Percentiles rank a stretch among this genome's conserved stretches.
These are phyloP conservation scores for Pseudorasbora parva DNA, from an alignment of 2,113 vertebrate genomes.

Conservation along the genomic window DNA sequence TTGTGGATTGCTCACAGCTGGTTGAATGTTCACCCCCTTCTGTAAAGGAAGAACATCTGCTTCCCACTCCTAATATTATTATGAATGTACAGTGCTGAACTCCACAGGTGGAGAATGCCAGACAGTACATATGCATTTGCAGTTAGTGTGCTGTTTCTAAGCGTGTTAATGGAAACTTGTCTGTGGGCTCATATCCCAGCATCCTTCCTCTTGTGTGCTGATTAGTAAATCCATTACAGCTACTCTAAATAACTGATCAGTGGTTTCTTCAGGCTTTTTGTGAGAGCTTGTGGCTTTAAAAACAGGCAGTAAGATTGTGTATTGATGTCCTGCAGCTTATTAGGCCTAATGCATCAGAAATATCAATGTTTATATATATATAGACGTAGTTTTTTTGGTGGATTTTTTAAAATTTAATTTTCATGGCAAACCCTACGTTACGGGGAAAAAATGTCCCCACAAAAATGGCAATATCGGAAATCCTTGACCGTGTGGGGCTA, in stretches of 20 bases:
- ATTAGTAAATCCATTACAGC: not conserved
- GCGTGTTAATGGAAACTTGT: not conserved
- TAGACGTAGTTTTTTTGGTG: too few relatives aligned
- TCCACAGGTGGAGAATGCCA: constrained; percentile 1
- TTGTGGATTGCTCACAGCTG: constrained; percentile 13
- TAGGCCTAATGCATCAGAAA: constrained; percentile 5
- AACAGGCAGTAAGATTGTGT: not conserved
- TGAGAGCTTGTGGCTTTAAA: constrained; percentile 16
- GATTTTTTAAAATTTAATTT: too few relatives aligned
- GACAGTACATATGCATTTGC: not conserved
- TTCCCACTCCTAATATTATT: not conserved
- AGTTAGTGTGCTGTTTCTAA: not conserved
- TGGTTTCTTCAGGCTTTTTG: not conserved
- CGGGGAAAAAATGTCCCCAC: too few relatives aligned
- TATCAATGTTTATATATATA: too few relatives aligned
- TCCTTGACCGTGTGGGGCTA: too few relatives aligned
- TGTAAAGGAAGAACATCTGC: constrained; percentile 8
- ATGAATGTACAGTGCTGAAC: constrained; percentile 1
- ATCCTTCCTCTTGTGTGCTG: not conserved
- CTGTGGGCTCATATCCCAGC: not conserved
- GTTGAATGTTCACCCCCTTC: not conserved
- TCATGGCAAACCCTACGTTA: too few relatives aligned
- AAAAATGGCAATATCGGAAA: too few relatives aligned
- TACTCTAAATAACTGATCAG: constrained; percentile 27
- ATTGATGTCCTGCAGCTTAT: not conserved